Conservation (phyloP, 2,113 vertebrate species). For the Butorides virescens region DNA sequence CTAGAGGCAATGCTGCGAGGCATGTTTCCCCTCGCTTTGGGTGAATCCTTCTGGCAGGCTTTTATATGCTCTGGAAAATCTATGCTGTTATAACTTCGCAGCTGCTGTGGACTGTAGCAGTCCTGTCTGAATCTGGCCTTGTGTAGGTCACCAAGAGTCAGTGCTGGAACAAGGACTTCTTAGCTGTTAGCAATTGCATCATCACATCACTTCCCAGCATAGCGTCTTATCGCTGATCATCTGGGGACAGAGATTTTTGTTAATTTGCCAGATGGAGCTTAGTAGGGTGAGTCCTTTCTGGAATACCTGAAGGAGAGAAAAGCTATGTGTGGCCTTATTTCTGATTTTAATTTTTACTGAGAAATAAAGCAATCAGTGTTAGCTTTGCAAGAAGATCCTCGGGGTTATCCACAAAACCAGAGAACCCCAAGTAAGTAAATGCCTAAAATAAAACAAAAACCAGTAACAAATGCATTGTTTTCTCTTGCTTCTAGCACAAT, state of each 20-base stretch:
- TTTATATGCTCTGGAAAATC: neutral
- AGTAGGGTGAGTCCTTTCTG: neutral
- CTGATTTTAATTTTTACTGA: neutral
- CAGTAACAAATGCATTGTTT: slow-evolving; percentile 50
- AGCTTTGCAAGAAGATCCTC: slow-evolving; percentile 2
- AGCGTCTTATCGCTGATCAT: slow-evolving; percentile 8
- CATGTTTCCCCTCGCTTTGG: neutral
- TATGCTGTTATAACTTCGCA: neutral
- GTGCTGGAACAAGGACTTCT: neutral
- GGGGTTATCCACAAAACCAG: slow-evolving; percentile 31
- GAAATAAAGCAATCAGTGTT: neutral
- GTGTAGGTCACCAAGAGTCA: neutral
- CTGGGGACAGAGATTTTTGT: neutral
- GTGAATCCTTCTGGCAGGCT: neutral
- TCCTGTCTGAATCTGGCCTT: neutral
- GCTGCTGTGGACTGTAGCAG: neutral
- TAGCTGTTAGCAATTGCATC: neutral
- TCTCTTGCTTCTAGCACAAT: slow-evolving; percentile 57
- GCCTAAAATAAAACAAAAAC: slow-evolving; percentile 17
- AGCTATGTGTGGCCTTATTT: neutral
- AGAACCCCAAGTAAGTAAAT: slow-evolving; percentile 28
- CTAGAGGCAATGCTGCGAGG: neutral
- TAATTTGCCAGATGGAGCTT: neutral
- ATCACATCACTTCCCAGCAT: neutral
- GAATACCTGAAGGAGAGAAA: neutral